These are phyloP conservation scores for Diabrotica balteata DNA, from an alignment of 2,888 invertebrate species.

Conservation along the genomic window DNA sequence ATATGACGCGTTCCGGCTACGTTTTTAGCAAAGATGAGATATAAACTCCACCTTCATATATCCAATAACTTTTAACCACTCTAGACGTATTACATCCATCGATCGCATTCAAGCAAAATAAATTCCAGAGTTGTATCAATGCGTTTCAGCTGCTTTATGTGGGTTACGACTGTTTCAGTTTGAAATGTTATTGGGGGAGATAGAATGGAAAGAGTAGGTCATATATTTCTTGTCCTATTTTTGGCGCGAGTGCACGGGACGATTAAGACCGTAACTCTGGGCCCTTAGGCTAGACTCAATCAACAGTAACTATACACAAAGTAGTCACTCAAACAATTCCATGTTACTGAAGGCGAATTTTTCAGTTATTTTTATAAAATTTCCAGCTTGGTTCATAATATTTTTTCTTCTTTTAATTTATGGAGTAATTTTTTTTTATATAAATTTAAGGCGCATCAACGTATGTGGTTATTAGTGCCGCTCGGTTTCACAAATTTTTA, in stretches of 20 bases:
- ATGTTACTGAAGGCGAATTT: too few species aligned
- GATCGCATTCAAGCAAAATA: conserved; percentile 20
- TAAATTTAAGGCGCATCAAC: too few species aligned
- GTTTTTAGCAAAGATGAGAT: not conserved
- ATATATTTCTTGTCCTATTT: conserved; percentile 36
- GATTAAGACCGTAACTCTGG: conserved; percentile 4
- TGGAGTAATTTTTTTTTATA: too few species aligned
- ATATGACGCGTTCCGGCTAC: too few species aligned
- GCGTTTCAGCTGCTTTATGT: conserved; percentile 34
- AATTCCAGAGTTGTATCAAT: conserved; percentile 24
- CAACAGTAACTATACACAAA: conserved; percentile 3
- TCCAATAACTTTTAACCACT: conserved; percentile 11
- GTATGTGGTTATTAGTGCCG: too few species aligned
- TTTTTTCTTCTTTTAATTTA: too few species aligned
- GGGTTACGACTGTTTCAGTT: conserved; percentile 36
- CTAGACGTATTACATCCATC: conserved; percentile 6
- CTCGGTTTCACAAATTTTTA: too few species aligned
- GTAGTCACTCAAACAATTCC: too few species aligned
- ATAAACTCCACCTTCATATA: conserved; percentile 3
- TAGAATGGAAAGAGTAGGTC: conserved; percentile 35
- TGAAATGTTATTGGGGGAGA: conserved; percentile 34
- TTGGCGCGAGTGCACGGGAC: conserved; percentile 24
- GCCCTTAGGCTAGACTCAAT: conserved; percentile 20
- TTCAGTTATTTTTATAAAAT: too few species aligned
- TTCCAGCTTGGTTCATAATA: too few species aligned